These are phyloP conservation scores for Pseudomyrmex pallidus DNA, from an alignment of 1,140 invertebrate species.

Conservation along the genomic window DNA sequence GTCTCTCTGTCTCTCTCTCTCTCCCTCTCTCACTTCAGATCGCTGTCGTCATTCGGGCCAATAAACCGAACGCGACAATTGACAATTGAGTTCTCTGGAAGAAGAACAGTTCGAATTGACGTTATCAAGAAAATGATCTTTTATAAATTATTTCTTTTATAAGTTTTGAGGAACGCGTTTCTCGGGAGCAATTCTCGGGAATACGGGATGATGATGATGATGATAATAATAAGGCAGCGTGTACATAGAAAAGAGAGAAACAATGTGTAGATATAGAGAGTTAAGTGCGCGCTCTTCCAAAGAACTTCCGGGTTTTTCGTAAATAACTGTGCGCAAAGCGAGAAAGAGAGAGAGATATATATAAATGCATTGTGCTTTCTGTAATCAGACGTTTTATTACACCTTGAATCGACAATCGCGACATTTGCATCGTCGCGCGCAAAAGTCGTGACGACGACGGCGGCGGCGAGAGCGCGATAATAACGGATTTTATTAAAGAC, in stretches of 20 bases:
- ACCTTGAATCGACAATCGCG: conserved; percentile 20
- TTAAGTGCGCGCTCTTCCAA: neutral
- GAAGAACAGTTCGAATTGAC: neutral
- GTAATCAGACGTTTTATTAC: neutral
- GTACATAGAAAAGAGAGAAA: neutral
- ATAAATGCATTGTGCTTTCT: neutral
- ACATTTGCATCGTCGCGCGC: conserved; percentile 22
- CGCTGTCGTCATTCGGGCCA: conserved; percentile 20
- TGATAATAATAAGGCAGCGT: no score
- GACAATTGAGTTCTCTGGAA: conserved; percentile 10
- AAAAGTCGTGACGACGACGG: neutral
- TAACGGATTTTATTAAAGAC: conserved; percentile 44
- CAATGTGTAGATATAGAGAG: neutral
- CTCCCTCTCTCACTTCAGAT: no score
- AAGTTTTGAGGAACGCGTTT: neutral
- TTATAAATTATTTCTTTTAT: neutral
- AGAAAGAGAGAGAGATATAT: neutral
- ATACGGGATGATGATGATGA: neutral
- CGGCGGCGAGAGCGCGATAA: conserved; percentile 19
- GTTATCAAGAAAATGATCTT: neutral
- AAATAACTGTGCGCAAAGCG: no score
- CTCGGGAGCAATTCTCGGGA: neutral
- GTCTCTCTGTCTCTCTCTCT: no score
- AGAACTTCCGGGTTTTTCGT: neutral
- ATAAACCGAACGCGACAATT: conserved; percentile 28